Evolutionary conservation across 1,140 invertebrate species (phyloP).

Genomic region (Drosophila arawakana): DNA sequence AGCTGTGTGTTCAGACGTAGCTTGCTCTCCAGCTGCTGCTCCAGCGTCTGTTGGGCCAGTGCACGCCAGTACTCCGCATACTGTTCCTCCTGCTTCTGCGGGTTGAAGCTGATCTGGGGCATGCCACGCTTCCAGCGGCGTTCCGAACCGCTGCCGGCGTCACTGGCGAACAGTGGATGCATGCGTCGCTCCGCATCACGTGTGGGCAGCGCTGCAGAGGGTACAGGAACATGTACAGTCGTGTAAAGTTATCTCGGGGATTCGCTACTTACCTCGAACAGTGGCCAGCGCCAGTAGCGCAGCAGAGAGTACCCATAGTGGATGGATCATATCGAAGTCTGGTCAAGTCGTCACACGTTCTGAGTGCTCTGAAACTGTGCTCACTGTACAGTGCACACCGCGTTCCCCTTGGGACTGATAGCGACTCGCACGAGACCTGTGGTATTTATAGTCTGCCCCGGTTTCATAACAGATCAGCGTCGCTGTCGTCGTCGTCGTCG

Average conservation of each 20-base stretch:
- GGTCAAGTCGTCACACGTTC: not conserved
- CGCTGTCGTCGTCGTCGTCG: conserved; percentile 11
- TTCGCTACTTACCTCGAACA: conserved; percentile 40
- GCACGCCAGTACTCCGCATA: conserved; percentile 78
- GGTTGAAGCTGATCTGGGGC: conserved; percentile 66
- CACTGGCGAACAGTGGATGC: conserved; percentile 61
- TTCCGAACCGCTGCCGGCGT: not conserved
- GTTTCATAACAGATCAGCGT: conserved; percentile 59
- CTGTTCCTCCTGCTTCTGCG: conserved; percentile 63
- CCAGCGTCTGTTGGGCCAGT: conserved; percentile 64
- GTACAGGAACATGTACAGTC: conserved; percentile 47
- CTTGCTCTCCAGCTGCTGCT: conserved; percentile 77
- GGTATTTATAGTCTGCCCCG: conserved; percentile 62
- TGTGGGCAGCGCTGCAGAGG: conserved; percentile 28
- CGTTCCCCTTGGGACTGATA: conserved; percentile 67
- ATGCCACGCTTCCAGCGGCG: conserved; percentile 66
- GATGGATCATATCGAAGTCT: conserved; percentile 47
- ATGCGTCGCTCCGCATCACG: conserved; percentile 64
- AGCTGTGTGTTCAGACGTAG: conserved; percentile 84
- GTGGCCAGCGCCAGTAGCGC: conserved; percentile 42
- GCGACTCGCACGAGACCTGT: conserved; percentile 62
- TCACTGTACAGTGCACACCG: conserved; percentile 44
- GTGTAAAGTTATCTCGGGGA: not conserved
- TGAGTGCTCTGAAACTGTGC: too few relatives aligned
- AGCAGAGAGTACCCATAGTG: conserved; percentile 33